Percentiles rank a stretch among this genome's conserved stretches.
Evolutionary conservation across 2,113 vertebrate species (phyloP).

Genomic region (Tychaedon coryphoeus): DNA sequence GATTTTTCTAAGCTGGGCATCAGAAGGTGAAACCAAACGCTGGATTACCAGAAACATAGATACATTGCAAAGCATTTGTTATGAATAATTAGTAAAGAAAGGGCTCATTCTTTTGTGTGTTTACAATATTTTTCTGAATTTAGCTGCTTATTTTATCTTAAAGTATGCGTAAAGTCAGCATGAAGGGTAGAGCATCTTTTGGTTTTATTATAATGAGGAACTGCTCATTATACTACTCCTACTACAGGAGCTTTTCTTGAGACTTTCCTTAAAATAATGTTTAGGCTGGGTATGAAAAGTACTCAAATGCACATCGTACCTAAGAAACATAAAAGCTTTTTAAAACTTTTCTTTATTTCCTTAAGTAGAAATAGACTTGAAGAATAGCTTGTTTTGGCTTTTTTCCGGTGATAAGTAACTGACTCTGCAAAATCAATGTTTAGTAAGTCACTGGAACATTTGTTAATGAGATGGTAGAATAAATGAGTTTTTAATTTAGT

Average conservation of each 20-base stretch:
- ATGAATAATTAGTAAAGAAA: not conserved
- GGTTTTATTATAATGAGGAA: not conserved
- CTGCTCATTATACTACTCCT: not conserved
- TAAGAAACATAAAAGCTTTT: not conserved
- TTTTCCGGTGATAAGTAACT: not conserved
- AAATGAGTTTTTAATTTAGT: not conserved
- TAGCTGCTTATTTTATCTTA: not conserved
- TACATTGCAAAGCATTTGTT: not conserved
- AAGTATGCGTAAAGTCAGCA: not conserved
- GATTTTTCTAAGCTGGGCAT: not conserved
- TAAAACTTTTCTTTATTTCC: not conserved
- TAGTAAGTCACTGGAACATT: not conserved
- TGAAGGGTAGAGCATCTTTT: not conserved
- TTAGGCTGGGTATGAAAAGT: not conserved
- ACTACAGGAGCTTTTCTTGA: not conserved
- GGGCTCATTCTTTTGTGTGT: not conserved
- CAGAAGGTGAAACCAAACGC: not conserved
- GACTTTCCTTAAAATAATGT: not conserved
- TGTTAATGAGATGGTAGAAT: not conserved
- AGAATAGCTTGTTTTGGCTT: not conserved
- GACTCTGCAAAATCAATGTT: not conserved
- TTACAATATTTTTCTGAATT: not conserved
- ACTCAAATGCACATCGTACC: not conserved
- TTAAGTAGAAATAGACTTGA: not conserved
- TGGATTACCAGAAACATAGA: rapidly evolving